Conservation (phyloP, 2,888 invertebrate species). For the Macaria notata region DNA sequence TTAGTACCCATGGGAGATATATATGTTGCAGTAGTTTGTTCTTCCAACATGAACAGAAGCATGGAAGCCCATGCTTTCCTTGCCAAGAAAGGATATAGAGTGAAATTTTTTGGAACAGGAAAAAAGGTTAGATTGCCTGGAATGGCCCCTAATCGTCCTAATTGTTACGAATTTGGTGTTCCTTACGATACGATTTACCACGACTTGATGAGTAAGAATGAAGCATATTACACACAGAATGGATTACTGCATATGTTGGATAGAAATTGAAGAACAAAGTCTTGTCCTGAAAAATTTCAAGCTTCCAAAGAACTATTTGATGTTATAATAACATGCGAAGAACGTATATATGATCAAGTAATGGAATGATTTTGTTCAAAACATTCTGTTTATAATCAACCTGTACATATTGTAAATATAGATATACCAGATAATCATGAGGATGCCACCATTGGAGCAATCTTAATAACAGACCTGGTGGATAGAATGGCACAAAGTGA, state of each 20-base stretch:
- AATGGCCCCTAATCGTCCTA: conserved; percentile 95
- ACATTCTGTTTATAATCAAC: conserved; percentile 90
- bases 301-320: conserved; percentile 94
- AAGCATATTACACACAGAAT: conserved; percentile 97
- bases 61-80: conserved; percentile 99
- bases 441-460: conserved; percentile 99
- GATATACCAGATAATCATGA: conserved; percentile 99
- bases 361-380: conserved; percentile 94
- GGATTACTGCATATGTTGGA: conserved; percentile 99
- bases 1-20: conserved; percentile 63
- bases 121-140: conserved; percentile 99
- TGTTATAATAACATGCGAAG: conserved; percentile 98
- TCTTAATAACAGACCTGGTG: conserved; percentile 97
- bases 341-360: conserved; percentile 99
- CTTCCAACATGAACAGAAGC: conserved; percentile 99
- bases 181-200: conserved; percentile 98
- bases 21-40: conserved; percentile 97
- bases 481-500: conserved; percentile 94
- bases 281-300: conserved; percentile 97
- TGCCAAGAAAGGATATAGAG: conserved; percentile 97
- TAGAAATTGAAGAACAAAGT: conserved; percentile 97
- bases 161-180: conserved; percentile 97
- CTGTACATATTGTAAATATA: conserved; percentile 98
- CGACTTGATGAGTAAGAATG: conserved; percentile 94
- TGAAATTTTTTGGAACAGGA: conserved; percentile 96